Evolutionary conservation across 1,140 invertebrate genomes (phyloP).

Genomic region (Eufriesea mexicana): DNA sequence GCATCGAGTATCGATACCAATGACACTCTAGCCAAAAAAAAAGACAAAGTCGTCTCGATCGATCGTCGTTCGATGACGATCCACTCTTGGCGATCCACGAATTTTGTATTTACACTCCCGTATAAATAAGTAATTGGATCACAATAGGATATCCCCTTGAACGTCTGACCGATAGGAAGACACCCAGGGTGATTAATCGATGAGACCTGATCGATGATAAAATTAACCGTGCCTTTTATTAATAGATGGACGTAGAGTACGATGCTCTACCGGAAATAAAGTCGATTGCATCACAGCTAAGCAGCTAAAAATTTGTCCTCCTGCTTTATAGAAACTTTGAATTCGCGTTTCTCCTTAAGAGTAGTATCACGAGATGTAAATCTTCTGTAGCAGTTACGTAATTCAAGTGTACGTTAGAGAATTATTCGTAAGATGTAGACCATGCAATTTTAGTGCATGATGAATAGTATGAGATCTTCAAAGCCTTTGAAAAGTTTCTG

Average conservation of each 20-base stretch:
- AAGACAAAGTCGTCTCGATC: neutral
- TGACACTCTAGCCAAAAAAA: neutral
- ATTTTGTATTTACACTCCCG: neutral
- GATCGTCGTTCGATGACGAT: neutral
- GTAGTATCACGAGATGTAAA: neutral
- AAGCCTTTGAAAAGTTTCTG: neutral
- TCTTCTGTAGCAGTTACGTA: neutral
- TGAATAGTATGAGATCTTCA: neutral
- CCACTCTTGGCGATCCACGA: neutral
- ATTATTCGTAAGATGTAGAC: neutral
- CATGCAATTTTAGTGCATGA: neutral
- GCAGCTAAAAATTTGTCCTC: slow-evolving; percentile 20
- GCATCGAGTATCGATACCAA: neutral
- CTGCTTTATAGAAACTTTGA: neutral
- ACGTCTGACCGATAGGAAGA: slow-evolving; percentile 18
- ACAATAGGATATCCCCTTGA: slow-evolving; percentile 23
- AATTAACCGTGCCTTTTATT: slow-evolving; percentile 51
- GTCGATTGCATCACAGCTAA: slow-evolving; percentile 14
- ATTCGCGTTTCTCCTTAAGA: neutral
- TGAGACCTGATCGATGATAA: slow-evolving; percentile 27
- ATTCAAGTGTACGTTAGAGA: neutral
- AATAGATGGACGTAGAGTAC: slow-evolving; percentile 34
- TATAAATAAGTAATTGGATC: slow-evolving; percentile 31
- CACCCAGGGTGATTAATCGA: slow-evolving; percentile 35
- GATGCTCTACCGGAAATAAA: slow-evolving; percentile 31